Percentiles rank a stretch among this genome's conserved stretches.
Conservation (phyloP, 2,888 invertebrate genomes). For the Ochropleura leucogaster region DNA sequence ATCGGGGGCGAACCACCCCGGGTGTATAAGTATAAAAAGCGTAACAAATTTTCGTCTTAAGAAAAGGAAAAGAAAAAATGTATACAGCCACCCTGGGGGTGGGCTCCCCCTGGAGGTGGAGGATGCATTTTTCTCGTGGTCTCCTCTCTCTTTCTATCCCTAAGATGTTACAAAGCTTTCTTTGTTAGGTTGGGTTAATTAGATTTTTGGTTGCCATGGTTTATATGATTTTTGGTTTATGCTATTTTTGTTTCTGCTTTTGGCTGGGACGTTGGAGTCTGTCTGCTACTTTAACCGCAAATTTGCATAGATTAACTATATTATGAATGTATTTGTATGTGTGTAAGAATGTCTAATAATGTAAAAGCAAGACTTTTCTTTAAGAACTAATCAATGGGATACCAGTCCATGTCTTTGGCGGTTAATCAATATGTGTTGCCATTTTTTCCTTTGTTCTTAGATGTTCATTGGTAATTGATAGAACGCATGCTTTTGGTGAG, state of each 20-base stretch:
- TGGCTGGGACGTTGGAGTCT: background rate
- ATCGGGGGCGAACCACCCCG: slow-evolving; percentile 82
- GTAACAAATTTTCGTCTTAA: slow-evolving; percentile 91
- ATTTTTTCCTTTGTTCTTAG: slow-evolving; percentile 20
- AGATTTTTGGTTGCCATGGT: slow-evolving; percentile 72
- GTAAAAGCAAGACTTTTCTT: background rate
- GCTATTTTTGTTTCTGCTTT: slow-evolving; percentile 8
- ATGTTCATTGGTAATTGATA: background rate
- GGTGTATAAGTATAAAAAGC: slow-evolving; percentile 89
- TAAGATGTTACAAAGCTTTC: slow-evolving; percentile 89
- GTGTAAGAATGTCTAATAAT: background rate
- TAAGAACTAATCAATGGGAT: background rate
- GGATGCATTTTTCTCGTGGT: slow-evolving; percentile 87
- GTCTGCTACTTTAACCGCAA: slow-evolving; percentile 1
- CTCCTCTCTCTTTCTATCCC: slow-evolving; percentile 81
- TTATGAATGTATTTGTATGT: background rate
- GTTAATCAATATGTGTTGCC: background rate
- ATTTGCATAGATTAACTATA: background rate
- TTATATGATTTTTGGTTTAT: slow-evolving; percentile 59
- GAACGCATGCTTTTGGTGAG: no score
- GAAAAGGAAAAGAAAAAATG: slow-evolving; percentile 91
- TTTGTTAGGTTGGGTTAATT: slow-evolving; percentile 85
- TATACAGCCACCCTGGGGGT: slow-evolving; percentile 86
- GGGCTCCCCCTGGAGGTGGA: slow-evolving; percentile 67
- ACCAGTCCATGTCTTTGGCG: background rate